Conservation (phyloP, 2,113 vertebrate genomes). For the Alces alces region DNA sequence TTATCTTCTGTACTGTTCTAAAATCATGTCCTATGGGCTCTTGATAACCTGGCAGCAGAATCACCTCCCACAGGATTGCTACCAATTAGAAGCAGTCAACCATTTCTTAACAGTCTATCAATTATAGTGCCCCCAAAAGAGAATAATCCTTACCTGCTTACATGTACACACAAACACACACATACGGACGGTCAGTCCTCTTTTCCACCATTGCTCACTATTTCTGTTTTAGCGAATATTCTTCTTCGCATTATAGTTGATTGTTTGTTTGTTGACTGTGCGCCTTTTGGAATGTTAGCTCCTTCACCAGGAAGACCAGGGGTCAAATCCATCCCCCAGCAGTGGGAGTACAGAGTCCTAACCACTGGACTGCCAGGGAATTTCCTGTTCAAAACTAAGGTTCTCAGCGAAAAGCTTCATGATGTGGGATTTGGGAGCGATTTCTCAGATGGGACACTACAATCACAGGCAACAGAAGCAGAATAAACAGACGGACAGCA, state of each 20-base stretch:
- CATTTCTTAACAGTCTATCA: not conserved
- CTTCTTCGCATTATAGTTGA: not conserved
- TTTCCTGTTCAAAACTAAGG: not conserved
- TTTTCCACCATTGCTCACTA: not conserved
- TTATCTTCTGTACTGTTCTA: not conserved
- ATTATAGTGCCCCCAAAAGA: not conserved
- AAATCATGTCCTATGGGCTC: not conserved
- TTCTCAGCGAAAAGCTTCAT: not conserved
- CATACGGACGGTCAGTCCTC: not conserved
- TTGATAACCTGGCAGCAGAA: not conserved
- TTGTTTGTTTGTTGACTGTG: not conserved
- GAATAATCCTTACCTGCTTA: not conserved
- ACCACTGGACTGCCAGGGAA: not conserved
- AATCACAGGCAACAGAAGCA: not conserved
- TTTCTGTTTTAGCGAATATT: not conserved
- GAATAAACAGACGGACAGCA: not conserved
- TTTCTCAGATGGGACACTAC: not conserved
- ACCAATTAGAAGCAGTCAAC: not conserved
- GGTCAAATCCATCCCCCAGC: not conserved
- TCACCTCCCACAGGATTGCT: not conserved
- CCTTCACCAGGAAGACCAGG: not conserved
- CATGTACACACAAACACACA: not conserved
- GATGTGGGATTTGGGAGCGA: not conserved
- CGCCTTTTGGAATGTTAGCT: not conserved
- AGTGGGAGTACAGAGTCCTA: not conserved